Conservation (phyloP, 2,797 vertebrate genomes). For the Xiphorhynchus erythropygius region DNA sequence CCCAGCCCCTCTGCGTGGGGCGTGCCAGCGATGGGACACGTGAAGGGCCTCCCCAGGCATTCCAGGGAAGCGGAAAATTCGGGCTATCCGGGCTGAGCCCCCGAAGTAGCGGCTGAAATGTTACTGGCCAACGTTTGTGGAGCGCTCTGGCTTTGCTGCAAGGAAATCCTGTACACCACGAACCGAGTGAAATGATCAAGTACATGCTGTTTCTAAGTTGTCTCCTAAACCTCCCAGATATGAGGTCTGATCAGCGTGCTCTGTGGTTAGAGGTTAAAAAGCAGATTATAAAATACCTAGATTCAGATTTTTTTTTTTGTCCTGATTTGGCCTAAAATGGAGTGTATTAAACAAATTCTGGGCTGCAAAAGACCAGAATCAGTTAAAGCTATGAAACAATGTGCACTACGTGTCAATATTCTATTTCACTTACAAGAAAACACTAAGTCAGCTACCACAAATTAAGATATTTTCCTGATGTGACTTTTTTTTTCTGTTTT, state of each 20-base stretch:
- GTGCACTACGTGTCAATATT: constrained; percentile 88
- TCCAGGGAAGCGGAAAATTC: not conserved
- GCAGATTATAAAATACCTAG: constrained; percentile 91
- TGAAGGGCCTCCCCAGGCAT: not conserved
- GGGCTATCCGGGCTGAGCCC: not conserved
- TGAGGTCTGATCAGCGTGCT: constrained; percentile 91
- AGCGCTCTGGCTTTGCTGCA: constrained; percentile 31
- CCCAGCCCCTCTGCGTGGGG: constrained; percentile 63
- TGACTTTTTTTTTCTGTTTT: constrained; percentile 84
- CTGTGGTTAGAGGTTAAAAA: constrained; percentile 92
- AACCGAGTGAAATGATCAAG: constrained; percentile 73
- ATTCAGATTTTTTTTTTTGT: constrained; percentile 87
- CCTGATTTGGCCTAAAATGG: constrained; percentile 98
- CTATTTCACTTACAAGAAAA: constrained; percentile 88
- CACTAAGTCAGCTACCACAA: constrained; percentile 94
- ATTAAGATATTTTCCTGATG: constrained; percentile 87
- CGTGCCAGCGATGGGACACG: constrained; percentile 47
- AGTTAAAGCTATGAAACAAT: constrained; percentile 90
- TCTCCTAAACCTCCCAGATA: constrained; percentile 83
- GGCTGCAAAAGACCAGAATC: constrained; percentile 86
- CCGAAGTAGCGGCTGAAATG: constrained; percentile 52
- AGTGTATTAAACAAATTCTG: constrained; percentile 91
- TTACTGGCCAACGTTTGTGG: constrained; percentile 47
- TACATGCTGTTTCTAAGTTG: constrained; percentile 84
- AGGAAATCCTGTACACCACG: constrained; percentile 39